Conservation (phyloP, 2,113 vertebrate genomes). For the Cavia porcellus region DNA sequence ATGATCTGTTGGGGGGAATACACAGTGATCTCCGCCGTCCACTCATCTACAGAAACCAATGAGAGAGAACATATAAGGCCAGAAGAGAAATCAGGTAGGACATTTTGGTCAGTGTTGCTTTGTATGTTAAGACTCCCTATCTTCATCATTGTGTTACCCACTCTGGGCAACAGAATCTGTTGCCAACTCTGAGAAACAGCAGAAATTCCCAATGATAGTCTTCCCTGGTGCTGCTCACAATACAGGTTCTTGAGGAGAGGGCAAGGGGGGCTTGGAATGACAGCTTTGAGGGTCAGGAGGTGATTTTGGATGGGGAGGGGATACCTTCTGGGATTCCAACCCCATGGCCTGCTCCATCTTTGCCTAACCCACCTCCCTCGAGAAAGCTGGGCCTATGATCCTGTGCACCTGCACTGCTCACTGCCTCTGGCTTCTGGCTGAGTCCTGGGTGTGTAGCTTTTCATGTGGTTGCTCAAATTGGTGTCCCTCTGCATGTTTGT, state of each 20-base stretch:
- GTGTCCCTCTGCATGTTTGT: not conserved
- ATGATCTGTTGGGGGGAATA: conserved; percentile 86
- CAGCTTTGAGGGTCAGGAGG: not conserved
- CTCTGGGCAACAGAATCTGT: not conserved
- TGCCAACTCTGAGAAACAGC: conserved; percentile 27
- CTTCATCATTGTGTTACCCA: conserved; percentile 18
- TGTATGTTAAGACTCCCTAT: conserved; percentile 5
- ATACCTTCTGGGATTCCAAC: not conserved
- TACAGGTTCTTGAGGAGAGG: not conserved
- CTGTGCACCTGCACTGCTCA: not conserved
- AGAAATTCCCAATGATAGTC: conserved; percentile 7
- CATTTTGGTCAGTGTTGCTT: not conserved
- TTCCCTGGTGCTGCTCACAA: not conserved
- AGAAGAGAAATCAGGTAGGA: conserved; percentile 26
- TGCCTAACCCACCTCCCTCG: not conserved
- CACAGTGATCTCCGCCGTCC: conserved; percentile 82
- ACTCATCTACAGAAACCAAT: conserved; percentile 73
- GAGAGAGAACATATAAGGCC: conserved; percentile 13
- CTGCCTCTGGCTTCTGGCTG: conserved; percentile 28
- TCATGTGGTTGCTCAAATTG: not conserved
- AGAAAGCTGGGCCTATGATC: conserved; percentile 35
- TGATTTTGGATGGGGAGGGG: not conserved
- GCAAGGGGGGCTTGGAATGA: not conserved
- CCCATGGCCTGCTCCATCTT: not conserved
- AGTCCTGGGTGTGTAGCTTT: conserved; percentile 12